These are phyloP conservation scores for Bombus superbus DNA, from an alignment of 1,140 invertebrate genomes.

Conservation along the genomic window DNA sequence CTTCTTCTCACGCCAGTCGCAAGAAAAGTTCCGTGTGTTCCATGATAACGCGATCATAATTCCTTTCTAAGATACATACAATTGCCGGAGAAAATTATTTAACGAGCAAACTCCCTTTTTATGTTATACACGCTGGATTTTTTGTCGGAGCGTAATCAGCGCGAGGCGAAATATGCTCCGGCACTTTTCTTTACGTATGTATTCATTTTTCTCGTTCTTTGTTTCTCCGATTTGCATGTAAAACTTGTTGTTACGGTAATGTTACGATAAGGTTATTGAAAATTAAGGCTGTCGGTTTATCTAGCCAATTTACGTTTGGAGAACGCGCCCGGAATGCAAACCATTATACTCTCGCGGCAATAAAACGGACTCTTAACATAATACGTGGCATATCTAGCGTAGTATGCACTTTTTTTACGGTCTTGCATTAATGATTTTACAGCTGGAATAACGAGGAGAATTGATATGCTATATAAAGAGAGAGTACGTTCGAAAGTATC, in stretches of 20 bases:
- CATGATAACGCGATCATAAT: slow-evolving; percentile 2
- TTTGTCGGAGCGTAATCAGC: neutral
- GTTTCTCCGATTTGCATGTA: neutral
- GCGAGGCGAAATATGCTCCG: neutral
- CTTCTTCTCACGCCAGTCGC: neutral
- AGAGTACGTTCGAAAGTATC: no score
- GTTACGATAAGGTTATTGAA: slow-evolving; percentile 19
- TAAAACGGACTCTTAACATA: slow-evolving; percentile 4
- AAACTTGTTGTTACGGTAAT: neutral
- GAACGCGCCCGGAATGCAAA: neutral
- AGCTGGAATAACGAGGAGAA: neutral
- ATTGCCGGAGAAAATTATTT: neutral
- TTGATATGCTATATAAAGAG: neutral
- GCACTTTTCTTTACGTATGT: neutral
- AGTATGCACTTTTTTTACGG: neutral
- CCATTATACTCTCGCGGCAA: neutral
- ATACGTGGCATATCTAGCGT: neutral
- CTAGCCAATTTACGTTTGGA: slow-evolving; percentile 7
- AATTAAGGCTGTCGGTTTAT: neutral
- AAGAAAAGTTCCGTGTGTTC: neutral
- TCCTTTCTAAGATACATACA: neutral
- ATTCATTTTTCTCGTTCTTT: neutral
- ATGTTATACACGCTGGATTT: neutral
- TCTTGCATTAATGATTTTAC: neutral
- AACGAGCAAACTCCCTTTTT: neutral